Conservation (phyloP, 2,888 invertebrate genomes). For the Drosophila fungiperda region DNA sequence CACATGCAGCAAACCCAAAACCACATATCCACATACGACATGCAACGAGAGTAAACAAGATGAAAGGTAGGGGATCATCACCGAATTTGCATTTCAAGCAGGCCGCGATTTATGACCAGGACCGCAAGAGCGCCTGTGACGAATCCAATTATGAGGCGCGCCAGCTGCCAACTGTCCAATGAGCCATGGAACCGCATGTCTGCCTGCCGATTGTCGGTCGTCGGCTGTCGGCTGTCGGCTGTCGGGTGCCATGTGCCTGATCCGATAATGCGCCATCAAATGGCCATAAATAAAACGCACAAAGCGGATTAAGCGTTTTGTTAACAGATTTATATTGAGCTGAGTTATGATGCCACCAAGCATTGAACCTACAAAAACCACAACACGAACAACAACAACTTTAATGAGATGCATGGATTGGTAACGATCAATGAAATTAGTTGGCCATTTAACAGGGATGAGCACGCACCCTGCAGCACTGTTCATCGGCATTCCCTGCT, state of each 20-base stretch:
- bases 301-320: constrained; percentile 79
- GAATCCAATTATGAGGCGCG: constrained; percentile 81
- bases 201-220: constrained; percentile 2
- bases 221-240: not conserved
- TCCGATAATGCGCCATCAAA: constrained; percentile 78
- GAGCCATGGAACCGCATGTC: constrained; percentile 34
- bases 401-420: constrained; percentile 52
- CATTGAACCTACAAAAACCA: constrained; percentile 4
- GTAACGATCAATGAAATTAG: constrained; percentile 44
- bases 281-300: constrained; percentile 77
- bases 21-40: constrained; percentile 10
- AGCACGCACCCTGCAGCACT: not conserved
- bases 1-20: constrained; percentile 18
- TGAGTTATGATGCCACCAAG: constrained; percentile 66
- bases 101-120: constrained; percentile 77
- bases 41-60: constrained; percentile 4
- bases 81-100: constrained; percentile 78
- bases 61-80: constrained; percentile 3
- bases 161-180: constrained; percentile 72
- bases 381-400: constrained; percentile 14
- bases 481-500: not conserved
- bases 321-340: constrained; percentile 78
- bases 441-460: constrained; percentile 21
- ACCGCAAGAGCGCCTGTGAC: constrained; percentile 67
- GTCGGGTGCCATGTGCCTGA: constrained; percentile 71